Evolutionary conservation across 2,888 invertebrate species (phyloP), one percentile per base, ranked within the genome.

Genomic region (Leptogaster cylindrica): DNA sequence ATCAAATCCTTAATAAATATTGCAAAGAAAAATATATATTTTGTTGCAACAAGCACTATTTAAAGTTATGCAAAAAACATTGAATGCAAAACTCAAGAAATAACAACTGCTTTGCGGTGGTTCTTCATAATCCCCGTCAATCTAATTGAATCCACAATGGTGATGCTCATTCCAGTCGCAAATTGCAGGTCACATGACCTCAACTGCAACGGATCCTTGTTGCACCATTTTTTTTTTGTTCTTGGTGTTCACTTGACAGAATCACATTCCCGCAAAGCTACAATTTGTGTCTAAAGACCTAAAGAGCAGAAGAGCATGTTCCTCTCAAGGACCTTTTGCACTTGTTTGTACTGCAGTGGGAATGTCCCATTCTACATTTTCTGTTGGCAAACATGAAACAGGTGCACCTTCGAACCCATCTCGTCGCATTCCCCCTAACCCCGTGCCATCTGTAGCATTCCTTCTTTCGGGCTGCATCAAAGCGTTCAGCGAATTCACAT

Each of bases 331-430:
- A 23, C 55, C n/a, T 39, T 39, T 55, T 36, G 39, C 39, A 16
- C 55, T 55, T 55, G 39, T 55, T 55, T 52, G 12, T 50, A 14
- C 12, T 55, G 23, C 12, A 3, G 23, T 36, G 25, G 55, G 14
- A 55, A 55, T 36, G 46, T 55, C 36, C 23, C 55, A 55, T 55
- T 55, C 39, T 12, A 14, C 55, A 55, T 55, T 55, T 55, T 55
- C 20, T 14, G 39, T 12, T n/a, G 33, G 39, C 25, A 36, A 14
- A 36, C 18, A 39, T 36, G 10, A 16, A 25, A 23, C n/a, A 18
- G 20, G 1, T 25, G 8, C 46, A 4, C 7, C 12, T 7, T n/a
- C 8, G 23, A 31, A 7, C 31, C 31, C n/a, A n/a, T n/a, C n/a
- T n/a, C n/a, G n/a, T n/a, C n/a, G n/a, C n/a, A n/a, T n/a, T n/a